These are phyloP conservation scores for Euwallacea fornicatus DNA, from an alignment of 1,140 invertebrate genomes.

Conservation along the genomic window DNA sequence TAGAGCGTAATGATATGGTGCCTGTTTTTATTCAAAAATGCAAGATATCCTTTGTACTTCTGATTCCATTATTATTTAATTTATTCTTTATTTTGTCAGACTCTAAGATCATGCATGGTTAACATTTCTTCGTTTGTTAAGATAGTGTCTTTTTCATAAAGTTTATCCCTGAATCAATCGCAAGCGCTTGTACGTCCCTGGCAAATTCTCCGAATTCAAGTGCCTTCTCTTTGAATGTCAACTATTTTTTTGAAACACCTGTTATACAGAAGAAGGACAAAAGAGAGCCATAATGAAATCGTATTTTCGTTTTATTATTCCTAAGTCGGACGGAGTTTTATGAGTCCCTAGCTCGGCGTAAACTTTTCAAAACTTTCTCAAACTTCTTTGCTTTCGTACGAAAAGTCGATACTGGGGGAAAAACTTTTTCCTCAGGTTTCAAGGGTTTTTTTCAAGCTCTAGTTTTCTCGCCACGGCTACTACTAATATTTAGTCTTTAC, in stretches of 20 bases:
- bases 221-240: background rate
- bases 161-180: too few relatives aligned
- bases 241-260: constrained; percentile 27
- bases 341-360: constrained; percentile 37
- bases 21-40: too few relatives aligned
- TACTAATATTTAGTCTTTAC: too few relatives aligned
- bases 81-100: too few relatives aligned
- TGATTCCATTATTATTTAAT: too few relatives aligned
- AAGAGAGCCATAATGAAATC: constrained; percentile 37
- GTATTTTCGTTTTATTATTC: constrained; percentile 46
- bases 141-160: too few relatives aligned
- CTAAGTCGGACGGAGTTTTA: constrained; percentile 39
- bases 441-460: constrained; percentile 6
- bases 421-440: constrained; percentile 16
- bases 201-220: too few relatives aligned
- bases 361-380: constrained; percentile 33
- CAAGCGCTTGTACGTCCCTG: too few relatives aligned
- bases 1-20: too few relatives aligned
- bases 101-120: too few relatives aligned
- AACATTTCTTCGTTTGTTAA: too few relatives aligned
- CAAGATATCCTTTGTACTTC: too few relatives aligned
- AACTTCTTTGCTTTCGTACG: constrained; percentile 28
- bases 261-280: constrained; percentile 34
- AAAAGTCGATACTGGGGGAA: constrained; percentile 32
- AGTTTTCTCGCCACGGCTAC: background rate